Percentiles rank a stretch among this genome's conserved stretches.
phyloP scores from a whole-genome alignment of 1,140 invertebrate species.

The Pollicipes pollicipes region DNA sequence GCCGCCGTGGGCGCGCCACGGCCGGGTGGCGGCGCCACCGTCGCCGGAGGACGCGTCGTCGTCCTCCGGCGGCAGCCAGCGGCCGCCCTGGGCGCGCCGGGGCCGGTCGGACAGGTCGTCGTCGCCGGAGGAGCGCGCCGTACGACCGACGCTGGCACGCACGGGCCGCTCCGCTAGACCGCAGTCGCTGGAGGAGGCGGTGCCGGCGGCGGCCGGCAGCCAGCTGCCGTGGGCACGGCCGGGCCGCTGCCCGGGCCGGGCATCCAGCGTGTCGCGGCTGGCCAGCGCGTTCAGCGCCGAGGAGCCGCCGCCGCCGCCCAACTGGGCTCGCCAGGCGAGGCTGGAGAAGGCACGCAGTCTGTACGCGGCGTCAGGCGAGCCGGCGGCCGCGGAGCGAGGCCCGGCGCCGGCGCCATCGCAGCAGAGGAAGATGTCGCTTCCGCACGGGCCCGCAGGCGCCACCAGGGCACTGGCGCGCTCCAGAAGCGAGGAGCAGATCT shows the following conservation, averaged over 20 bases:
- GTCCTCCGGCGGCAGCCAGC: background rate
- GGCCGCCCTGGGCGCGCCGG: background rate
- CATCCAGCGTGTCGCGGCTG: background rate
- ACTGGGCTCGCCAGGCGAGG: no score
- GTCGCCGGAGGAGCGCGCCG: background rate
- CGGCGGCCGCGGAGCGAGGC: no score
- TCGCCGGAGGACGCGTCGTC: background rate
- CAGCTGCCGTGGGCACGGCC: background rate
- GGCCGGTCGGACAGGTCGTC: background rate
- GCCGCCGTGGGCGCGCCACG: background rate
- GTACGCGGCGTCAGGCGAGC: background rate
- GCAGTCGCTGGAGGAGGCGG: background rate
- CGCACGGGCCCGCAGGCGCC: background rate
- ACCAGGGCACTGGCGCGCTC: background rate
- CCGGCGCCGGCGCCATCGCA: background rate
- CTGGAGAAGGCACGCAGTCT: background rate
- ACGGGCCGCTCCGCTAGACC: background rate
- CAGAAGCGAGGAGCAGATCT: background rate
- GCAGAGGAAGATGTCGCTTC: background rate
- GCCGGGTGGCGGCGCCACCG: background rate
- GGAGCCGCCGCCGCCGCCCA: background rate
- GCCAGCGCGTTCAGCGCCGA: background rate
- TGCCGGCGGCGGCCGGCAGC: no score
- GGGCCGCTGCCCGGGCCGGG: no score
- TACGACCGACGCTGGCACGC: background rate